Evolutionary conservation across 2,888 invertebrate species (phyloP), one percentile per base, ranked within the genome.

Genomic region (Gandaritis pyraliata): DNA sequence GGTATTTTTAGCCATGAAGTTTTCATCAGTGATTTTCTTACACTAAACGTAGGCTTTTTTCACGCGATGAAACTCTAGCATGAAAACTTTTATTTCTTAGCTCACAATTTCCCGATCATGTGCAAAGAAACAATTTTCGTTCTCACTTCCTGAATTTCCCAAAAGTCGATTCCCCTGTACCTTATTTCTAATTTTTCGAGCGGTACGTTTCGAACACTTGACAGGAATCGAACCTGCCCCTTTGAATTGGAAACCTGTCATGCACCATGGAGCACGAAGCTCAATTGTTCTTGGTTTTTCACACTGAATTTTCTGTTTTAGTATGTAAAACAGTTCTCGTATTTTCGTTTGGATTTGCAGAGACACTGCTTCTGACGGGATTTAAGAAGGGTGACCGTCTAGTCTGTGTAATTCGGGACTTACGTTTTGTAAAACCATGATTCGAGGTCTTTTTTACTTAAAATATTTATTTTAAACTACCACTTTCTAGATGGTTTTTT

Each of bases 291-390:
- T 69, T 69, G 71, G 72, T 75, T 77, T 80, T 78, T 75, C 69
- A 78, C 57, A 48, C 54, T 73, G 77, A 82, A 78, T 84, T 85
- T 87, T 81, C 87, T 82, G 89, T 90, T 89, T 88, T 85, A 83
- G 76, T 85, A 86, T 90, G 90, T 90, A 87, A 87, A 90, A 90
- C 89, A 87, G 88, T 87, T 82, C 82, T 80, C 82, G 82, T 83
- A 83, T 86, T 85, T 85, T 84, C 83, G 81, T 84, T 82, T 78
- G 80, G 82, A 86, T 86, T 82, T 80, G 75, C 81, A 73, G 83
- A 85, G 81, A 75, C 75, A 81, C 84, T 88, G 86, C 78, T 79
- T 79, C 80, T 87, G 88, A 87, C 88, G 87, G 88, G 85, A 87
- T 87, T 88, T 83, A 58, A 61, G 58, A 80, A 73, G 80, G 83